Base-by-base conservation (phyloP, 2,888 invertebrate genomes). In the Parnassius glacialis region DNA sequence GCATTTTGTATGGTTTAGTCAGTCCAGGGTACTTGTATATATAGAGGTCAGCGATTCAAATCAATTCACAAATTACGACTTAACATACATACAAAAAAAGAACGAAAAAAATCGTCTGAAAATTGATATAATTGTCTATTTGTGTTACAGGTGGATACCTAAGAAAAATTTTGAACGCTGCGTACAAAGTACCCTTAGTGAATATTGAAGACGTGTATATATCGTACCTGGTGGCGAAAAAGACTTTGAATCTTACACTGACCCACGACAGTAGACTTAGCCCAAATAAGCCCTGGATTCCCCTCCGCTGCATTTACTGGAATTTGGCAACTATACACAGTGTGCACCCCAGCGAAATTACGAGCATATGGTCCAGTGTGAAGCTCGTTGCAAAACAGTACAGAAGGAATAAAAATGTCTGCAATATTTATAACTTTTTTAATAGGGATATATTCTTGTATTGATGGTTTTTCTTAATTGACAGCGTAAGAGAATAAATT, bases 131-230 rank as follows among this genome's bases (percentile, higher is more conserved):
- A 34, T 7, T 5, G 34, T 34, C 34, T 34, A 7, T 7, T 43
- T 66, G 44, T 64, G 52, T 55, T 82, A 79, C 10, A 90, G 90
- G 85, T 1, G 72, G 76, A 20, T 76, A 81, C 65, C 65, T 87
- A 0, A 59, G 65, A 1, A 65, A 84, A n/a, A 82, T 95, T 9
- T 89, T 93, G 56, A 75, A 85, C n/a, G 84, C 87, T 1, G 93
- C 94, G 0, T 80, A 92, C 59, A 78, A 86, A 43, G 92, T 93
- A 42, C 94, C 94, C 0, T 87, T 94, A 64, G 86, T 95, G 5
- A 94, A 94, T 65, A 80, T 95, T 58, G 96, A 96, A 80, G 95
- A 96, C 73, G 93, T 96, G 0, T 95, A 93, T 75, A 89, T 94
- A n/a, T 95, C 95, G 0, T 94, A 95, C 13, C 83, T 95, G 9